Evolutionary conservation across 2,888 invertebrate species (phyloP), one percentile per base, ranked within the genome.

Genomic region (Caenorhabditis doughertyi): DNA sequence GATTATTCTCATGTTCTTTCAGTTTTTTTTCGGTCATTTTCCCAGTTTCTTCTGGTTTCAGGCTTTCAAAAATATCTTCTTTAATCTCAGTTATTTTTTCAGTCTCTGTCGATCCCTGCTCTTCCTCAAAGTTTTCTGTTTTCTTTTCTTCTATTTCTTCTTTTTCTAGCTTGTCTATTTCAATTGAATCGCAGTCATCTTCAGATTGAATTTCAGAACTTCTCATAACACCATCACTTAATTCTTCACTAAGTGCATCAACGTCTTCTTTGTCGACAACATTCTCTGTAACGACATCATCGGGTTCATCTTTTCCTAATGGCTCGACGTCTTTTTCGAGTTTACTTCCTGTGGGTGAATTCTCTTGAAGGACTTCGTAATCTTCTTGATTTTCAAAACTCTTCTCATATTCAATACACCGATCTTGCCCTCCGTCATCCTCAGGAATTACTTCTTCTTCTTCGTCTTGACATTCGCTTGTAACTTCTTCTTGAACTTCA

Each of bases 381-480:
- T 70, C 70, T 3, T 70, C 70, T 47, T 70, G 70, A 8, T 58
- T 29, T 21, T 70, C 70, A 25, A 70, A 70, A 1, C 55, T 29
- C 23, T 56, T 70, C 21, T 70, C 70, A 1, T 1, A 32, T 35
- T 70, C 70, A 47, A 70, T 29, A 5, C 56, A 56, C n/a, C 55
- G 53, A 1, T 65, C 65, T 21, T 65, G 35, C 5, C 51, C 35
- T 7, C 23, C 35, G 1, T 51, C 21, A 13, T 23, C 60, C 5
- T 27, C 42, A n/a, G 4, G 18, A 2, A 8, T 35, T n/a, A 29
- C 51, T 35, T 65, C 35, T 21, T 64, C 64, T 16, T 65, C 51
- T 16, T 47, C 58, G 16, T 35, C 55, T 5, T 18, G 35, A 21
- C 23, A n/a, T 25, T 53, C 53, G 2, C 47, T 25, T 25, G 8